phyloP scores from a whole-genome alignment of 2,113 vertebrate species.

The Todiramphus saurophagus region DNA sequence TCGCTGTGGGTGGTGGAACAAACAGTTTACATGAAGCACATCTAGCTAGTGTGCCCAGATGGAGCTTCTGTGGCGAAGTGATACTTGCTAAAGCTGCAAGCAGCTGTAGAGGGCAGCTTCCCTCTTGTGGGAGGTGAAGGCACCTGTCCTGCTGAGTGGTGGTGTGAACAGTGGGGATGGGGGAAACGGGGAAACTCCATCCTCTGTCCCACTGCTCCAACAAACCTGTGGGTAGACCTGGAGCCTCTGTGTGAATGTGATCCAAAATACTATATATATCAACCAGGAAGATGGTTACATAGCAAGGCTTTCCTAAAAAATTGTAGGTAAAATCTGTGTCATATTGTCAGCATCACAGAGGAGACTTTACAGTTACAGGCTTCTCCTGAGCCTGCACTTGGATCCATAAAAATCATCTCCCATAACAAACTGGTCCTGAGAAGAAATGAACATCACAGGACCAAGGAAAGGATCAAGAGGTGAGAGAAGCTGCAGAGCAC shows the following conservation, averaged over 20 bases:
- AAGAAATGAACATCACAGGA: neutral
- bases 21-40: slow-evolving; percentile 24
- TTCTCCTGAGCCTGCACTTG: neutral
- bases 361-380: neutral
- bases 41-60: neutral
- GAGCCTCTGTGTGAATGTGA: neutral
- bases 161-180: accelerated
- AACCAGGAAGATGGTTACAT: neutral
- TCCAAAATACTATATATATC: neutral
- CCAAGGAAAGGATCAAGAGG: neutral
- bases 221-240: neutral
- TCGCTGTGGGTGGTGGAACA: slow-evolving; percentile 31
- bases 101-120: neutral
- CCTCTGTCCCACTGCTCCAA: neutral
- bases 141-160: accelerated
- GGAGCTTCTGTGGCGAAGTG: neutral
- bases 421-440: neutral
- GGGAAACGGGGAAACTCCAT: neutral
- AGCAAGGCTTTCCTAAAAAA: neutral
- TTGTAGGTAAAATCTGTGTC: neutral
- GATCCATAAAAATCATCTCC: neutral
- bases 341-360: neutral
- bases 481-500: neutral
- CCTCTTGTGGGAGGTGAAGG: neutral
- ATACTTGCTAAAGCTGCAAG: neutral